Base-by-base conservation (phyloP, 2,888 invertebrate species). In the Lucinisca nassula region DNA sequence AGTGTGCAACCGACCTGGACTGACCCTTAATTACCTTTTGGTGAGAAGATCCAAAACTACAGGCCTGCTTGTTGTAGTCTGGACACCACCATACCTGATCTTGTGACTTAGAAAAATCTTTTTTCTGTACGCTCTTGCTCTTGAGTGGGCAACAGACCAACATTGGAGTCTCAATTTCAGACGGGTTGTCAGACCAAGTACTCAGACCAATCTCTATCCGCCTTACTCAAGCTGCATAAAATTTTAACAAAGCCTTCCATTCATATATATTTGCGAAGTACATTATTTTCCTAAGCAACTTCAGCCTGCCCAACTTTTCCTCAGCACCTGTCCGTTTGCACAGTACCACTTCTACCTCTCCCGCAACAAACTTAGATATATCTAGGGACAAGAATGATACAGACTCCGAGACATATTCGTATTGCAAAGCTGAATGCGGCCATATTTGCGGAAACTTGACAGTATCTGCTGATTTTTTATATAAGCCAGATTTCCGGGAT, bases 231-330 rank as follows among this genome's bases (percentile, higher is more conserved):
- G 79, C 72, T 12, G 79, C 79, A 35, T 79, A 79, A 67, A 79
- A 80, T 45, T 49, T 72, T 27, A 80, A 38, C 37, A 80, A 32
- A 17, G 70, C 79, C 38, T 80, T 80, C 73, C 79, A 80, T 32
- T 70, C 38, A 51, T 72, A 79, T 35, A 79, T 51, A 24, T 79
- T 80, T 14, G 72, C 49, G 24, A 72, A 80, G 55, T 80, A 72
- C 24, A 51, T 73, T 10, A 73, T 73, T 37, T 80, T 80, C 32
- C 30, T 51, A 10, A 72, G 37, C 8, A 80, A 27, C 37, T 73
- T 80, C 8, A 80, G 35, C 24, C 79, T 49, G 21, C 49, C 72
- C 6, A 35, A 38, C 24, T 49, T 79, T n/a, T 79, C 72, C 30
- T 12, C 38, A n/a, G 55, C 79, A 17, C 35, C 27, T n/a, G 51